A percentile compares a stretch with the other conserved stretches of the same genome.
Conservation (phyloP, 2,888 invertebrate species). For the Dryocosmus kuriphilus region DNA sequence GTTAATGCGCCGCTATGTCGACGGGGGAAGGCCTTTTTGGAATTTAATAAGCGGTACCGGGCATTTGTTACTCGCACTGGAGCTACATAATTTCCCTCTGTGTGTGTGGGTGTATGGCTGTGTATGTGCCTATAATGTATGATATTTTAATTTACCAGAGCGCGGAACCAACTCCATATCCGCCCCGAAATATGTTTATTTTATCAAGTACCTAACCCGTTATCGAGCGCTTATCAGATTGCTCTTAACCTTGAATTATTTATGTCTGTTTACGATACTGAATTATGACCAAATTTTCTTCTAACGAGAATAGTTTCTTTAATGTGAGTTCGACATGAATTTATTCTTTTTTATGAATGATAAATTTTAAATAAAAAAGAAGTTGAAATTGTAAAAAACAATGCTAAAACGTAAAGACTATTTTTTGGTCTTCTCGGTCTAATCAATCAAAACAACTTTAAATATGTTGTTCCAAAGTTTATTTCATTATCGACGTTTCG, state of each 20-base stretch:
- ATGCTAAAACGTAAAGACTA: too few relatives aligned
- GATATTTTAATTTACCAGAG: constrained; percentile 36
- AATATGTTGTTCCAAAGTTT: too few relatives aligned
- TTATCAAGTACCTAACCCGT: constrained; percentile 1
- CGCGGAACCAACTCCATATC: constrained; percentile 7
- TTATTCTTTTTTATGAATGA: too few relatives aligned
- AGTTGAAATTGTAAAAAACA: too few relatives aligned
- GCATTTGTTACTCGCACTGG: constrained; percentile 51
- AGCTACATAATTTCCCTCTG: constrained; percentile 37
- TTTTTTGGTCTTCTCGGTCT: too few relatives aligned
- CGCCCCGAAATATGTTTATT: constrained; percentile 27
- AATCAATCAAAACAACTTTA: too few relatives aligned
- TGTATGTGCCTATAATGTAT: constrained; percentile 19
- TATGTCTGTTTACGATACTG: neutral
- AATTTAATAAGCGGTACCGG: constrained; percentile 61
- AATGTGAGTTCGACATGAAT: too few relatives aligned
- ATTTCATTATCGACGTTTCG: too few relatives aligned
- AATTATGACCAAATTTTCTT: neutral
- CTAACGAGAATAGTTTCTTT: neutral
- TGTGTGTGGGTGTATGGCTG: constrained; percentile 41
- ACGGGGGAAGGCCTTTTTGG: constrained; percentile 47
- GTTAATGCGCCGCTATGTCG: constrained; percentile 35
- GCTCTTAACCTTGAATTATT: neutral
- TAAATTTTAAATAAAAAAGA: too few relatives aligned
- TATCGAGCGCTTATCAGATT: constrained; percentile 14